Evolutionary conservation across 2,888 invertebrate genomes (phyloP).

Genomic region (Drosophila merina): DNA sequence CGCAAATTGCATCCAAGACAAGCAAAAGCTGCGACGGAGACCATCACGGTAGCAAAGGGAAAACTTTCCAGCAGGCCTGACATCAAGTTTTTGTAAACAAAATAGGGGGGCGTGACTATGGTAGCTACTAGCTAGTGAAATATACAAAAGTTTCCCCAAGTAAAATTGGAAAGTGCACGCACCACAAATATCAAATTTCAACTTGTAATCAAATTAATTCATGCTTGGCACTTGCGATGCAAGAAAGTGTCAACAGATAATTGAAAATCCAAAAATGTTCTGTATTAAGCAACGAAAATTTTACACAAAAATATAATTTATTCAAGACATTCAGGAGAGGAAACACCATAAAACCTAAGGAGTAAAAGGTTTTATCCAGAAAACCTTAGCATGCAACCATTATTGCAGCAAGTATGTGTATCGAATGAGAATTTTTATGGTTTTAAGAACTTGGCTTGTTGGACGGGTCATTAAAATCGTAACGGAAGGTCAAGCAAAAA

Average conservation of each 20-base stretch:
- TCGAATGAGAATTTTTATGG: slow-evolving; percentile 77
- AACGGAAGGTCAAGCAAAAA: slow-evolving; percentile 9
- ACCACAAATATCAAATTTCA: slow-evolving; percentile 60
- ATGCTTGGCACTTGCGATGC: slow-evolving; percentile 41
- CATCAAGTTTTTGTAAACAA: slow-evolving; percentile 62
- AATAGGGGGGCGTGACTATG: slow-evolving; percentile 30
- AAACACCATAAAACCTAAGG: not conserved
- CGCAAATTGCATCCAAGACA: slow-evolving; percentile 51
- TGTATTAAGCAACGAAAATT: not conserved
- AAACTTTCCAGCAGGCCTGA: slow-evolving; percentile 54
- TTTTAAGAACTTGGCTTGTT: slow-evolving; percentile 60
- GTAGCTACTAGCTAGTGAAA: slow-evolving; percentile 10
- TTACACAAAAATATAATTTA: not conserved
- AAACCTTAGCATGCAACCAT: not conserved
- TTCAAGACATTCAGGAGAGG: not conserved
- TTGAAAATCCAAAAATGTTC: slow-evolving; percentile 23
- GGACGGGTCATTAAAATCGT: slow-evolving; percentile 68
- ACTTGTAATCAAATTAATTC: slow-evolving; percentile 64
- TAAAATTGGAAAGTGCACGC: slow-evolving; percentile 62
- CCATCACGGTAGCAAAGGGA: slow-evolving; percentile 43
- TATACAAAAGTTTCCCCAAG: slow-evolving; percentile 23
- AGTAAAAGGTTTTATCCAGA: not conserved
- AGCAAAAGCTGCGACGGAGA: slow-evolving; percentile 27
- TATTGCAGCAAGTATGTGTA: slow-evolving; percentile 27
- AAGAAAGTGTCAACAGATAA: slow-evolving; percentile 58